Percentiles rank a stretch among this genome's conserved stretches.
These are phyloP conservation scores for Rhinichthys klamathensis DNA, from an alignment of 2,113 vertebrate species.

Conservation along the genomic window DNA sequence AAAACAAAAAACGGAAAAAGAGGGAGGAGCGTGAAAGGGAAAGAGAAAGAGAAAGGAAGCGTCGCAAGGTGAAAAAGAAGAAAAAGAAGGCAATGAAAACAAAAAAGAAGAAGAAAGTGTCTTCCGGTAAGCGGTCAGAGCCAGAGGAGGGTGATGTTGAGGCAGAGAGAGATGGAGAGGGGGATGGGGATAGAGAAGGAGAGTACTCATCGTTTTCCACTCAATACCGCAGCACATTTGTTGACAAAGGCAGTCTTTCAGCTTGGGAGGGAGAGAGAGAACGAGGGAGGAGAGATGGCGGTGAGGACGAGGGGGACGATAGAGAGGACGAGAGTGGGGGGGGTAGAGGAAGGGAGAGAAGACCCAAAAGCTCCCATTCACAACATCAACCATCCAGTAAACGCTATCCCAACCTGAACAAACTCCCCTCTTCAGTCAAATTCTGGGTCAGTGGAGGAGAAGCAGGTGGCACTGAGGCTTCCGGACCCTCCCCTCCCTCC, in stretches of 20 bases:
- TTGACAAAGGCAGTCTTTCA: constrained; percentile 71
- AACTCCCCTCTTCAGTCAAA: constrained; percentile 80
- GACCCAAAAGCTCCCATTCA: constrained; percentile 69
- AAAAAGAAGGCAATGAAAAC: constrained; percentile 79
- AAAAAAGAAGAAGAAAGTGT: constrained; percentile 76
- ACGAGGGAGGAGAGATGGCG: constrained; percentile 69
- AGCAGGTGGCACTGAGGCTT: constrained; percentile 60
- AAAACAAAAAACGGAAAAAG: constrained; percentile 78
- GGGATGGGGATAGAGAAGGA: constrained; percentile 69
- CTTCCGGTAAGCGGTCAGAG: constrained; percentile 72
- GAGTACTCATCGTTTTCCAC: constrained; percentile 77
- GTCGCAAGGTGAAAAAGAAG: constrained; percentile 78
- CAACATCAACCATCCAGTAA: constrained; percentile 70
- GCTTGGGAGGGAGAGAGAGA: constrained; percentile 77
- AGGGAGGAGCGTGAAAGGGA: constrained; percentile 72
- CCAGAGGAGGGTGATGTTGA: constrained; percentile 78
- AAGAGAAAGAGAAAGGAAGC: constrained; percentile 75
- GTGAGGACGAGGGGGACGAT: constrained; percentile 70
- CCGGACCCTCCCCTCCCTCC: constrained; percentile 69
- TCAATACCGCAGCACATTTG: constrained; percentile 74
- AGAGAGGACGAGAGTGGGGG: constrained; percentile 72
- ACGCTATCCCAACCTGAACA: constrained; percentile 78
- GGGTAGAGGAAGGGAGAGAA: constrained; percentile 70
- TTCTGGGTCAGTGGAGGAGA: constrained; percentile 79
- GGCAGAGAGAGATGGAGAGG: constrained; percentile 74